Percentiles rank a stretch among this genome's conserved stretches.
Evolutionary conservation across 2,888 invertebrate species (phyloP).

Genomic region (Atrina japonica): DNA sequence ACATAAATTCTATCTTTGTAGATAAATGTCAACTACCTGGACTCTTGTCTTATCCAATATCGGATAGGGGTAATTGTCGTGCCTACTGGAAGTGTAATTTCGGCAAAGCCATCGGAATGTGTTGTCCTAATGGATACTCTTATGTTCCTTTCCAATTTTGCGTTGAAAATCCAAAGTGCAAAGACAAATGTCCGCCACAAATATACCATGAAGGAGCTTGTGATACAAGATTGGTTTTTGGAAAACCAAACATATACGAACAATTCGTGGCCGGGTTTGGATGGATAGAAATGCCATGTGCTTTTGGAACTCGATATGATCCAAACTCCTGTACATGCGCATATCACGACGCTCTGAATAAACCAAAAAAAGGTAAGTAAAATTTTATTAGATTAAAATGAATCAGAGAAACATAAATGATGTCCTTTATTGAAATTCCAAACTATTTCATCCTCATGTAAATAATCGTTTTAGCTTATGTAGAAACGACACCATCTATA

Average conservation of each 20-base stretch:
- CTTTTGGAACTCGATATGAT: conserved; percentile 54
- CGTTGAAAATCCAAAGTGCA: conserved; percentile 42
- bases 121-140: conserved; percentile 50
- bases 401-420: neutral
- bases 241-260: conserved; percentile 36
- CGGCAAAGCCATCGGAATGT: conserved; percentile 47
- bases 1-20: conserved; percentile 30
- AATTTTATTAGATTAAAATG: neutral
- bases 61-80: conserved; percentile 46
- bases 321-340: conserved; percentile 48
- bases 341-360: conserved; percentile 19
- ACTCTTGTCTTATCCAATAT: conserved; percentile 46
- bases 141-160: conserved; percentile 44
- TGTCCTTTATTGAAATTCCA: too few relatives aligned
- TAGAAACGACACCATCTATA: too few relatives aligned
- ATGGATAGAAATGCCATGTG: conserved; percentile 55
- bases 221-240: conserved; percentile 41
- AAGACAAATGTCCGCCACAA: conserved; percentile 42
- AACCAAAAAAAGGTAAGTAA: conserved; percentile 35
- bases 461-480: too few relatives aligned
- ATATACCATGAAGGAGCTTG: conserved; percentile 39
- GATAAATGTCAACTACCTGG: conserved; percentile 48
- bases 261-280: conserved; percentile 51
- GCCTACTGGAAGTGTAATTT: conserved; percentile 57
- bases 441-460: too few relatives aligned